phyloP scores from a whole-genome alignment of 2,113 vertebrate species.

The Danionella cerebrum region DNA sequence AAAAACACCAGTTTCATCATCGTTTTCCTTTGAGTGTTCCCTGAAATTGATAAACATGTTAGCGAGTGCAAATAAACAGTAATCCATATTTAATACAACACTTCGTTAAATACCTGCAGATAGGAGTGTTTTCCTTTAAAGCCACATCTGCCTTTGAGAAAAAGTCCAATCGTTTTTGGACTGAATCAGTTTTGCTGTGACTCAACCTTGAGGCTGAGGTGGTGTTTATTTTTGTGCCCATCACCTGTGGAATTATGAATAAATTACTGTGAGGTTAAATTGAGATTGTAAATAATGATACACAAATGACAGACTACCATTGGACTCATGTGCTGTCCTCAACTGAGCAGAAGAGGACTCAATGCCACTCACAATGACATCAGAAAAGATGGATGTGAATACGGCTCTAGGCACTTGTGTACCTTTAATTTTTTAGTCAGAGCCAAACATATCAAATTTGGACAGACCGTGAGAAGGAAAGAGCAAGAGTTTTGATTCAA shows the following conservation, averaged over 20 bases:
- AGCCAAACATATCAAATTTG: too few relatives aligned
- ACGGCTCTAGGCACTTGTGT: too few relatives aligned
- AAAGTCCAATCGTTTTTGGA: constrained; percentile 45
- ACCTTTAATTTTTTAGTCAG: too few relatives aligned
- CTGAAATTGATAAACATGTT: constrained; percentile 29
- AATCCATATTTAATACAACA: neutral
- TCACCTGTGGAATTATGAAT: neutral
- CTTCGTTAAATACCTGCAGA: constrained; percentile 39
- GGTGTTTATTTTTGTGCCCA: constrained; percentile 18
- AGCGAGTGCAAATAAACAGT: neutral
- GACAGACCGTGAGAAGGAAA: too few relatives aligned
- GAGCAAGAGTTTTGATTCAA: too few relatives aligned
- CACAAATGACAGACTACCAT: too few relatives aligned
- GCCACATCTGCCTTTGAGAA: constrained; percentile 37
- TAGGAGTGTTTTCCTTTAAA: constrained; percentile 10
- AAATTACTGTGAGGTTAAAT: too few relatives aligned
- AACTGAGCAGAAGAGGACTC: too few relatives aligned
- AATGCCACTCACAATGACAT: too few relatives aligned
- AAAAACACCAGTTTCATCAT: constrained; percentile 70
- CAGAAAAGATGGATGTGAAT: too few relatives aligned
- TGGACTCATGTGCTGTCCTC: too few relatives aligned
- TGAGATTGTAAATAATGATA: too few relatives aligned
- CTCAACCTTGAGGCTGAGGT: constrained; percentile 12
- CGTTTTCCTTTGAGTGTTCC: constrained; percentile 50
- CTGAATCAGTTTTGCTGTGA: neutral